Conservation (phyloP, 2,113 vertebrate species). For the Boleophthalmus pectinirostris region DNA sequence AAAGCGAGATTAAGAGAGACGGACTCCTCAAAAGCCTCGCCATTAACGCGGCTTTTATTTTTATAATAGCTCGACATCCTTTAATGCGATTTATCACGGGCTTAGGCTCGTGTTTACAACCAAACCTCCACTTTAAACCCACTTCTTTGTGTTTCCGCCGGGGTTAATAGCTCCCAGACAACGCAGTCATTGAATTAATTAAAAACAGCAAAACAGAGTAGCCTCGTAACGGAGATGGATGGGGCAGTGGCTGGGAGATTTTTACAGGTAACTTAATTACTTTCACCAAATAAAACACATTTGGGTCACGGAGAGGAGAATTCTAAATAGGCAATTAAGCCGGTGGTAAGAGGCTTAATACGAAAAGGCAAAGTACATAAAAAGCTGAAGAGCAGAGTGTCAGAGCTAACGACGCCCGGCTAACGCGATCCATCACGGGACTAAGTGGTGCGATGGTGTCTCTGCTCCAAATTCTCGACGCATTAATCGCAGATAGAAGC, state of each 20-base stretch:
- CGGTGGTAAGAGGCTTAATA: conserved; percentile 75
- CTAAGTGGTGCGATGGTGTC: conserved; percentile 78
- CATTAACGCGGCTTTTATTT: neutral
- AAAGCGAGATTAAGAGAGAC: neutral
- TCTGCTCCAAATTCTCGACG: conserved; percentile 73
- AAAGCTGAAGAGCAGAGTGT: conserved; percentile 74
- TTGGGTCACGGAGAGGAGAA: conserved; percentile 77
- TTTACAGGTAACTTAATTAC: conserved; percentile 82
- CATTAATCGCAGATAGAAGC: conserved; percentile 77
- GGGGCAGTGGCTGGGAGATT: conserved; percentile 66
- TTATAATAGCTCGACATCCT: neutral
- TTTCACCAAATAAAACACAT: conserved; percentile 78
- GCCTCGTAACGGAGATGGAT: conserved; percentile 70
- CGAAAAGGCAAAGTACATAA: conserved; percentile 74
- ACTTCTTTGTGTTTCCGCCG: conserved; percentile 43
- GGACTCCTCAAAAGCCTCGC: neutral
- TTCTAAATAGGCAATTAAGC: conserved; percentile 80
- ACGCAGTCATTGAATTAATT: conserved; percentile 73
- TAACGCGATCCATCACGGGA: conserved; percentile 75
- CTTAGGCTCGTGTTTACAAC: neutral
- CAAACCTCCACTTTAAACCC: conserved; percentile 9
- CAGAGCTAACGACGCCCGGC: conserved; percentile 74
- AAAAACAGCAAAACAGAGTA: conserved; percentile 70
- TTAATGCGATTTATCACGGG: neutral
- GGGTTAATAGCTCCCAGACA: conserved; percentile 67